Evolutionary conservation across 2,888 invertebrate genomes (phyloP).

Genomic region (Pollenia amentaria): DNA sequence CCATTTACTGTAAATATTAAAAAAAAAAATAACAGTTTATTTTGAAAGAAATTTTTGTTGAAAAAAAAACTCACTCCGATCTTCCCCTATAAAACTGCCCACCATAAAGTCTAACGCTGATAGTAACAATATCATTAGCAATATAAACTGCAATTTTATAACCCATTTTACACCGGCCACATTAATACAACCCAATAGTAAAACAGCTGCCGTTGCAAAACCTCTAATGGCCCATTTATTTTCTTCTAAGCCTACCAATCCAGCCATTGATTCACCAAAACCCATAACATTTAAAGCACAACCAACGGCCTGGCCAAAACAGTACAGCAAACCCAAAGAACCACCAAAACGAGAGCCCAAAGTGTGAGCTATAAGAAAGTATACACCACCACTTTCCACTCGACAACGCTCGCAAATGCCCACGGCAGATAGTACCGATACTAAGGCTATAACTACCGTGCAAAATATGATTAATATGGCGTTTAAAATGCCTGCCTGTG

Average conservation of each 20-base stretch:
- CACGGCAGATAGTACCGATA: constrained; percentile 97
- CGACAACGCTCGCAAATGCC: constrained; percentile 98
- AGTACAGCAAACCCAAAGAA: constrained; percentile 96
- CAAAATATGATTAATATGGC: constrained; percentile 92
- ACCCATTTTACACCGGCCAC: constrained; percentile 99
- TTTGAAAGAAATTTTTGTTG: background rate
- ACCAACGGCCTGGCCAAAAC: constrained; percentile 98
- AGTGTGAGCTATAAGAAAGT: constrained; percentile 97
- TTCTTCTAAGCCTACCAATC: constrained; percentile 89
- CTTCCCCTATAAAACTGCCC: constrained; percentile 93
- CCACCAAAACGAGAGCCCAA: constrained; percentile 97
- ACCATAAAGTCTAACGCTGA: constrained; percentile 97
- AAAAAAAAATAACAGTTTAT: constrained; percentile 54
- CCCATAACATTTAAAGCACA: constrained; percentile 97
- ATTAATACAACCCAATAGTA: constrained; percentile 95
- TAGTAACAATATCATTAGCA: constrained; percentile 93
- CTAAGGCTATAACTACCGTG: constrained; percentile 94
- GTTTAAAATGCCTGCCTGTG: constrained; percentile 93
- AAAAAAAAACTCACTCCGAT: constrained; percentile 86
- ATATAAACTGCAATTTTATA: constrained; percentile 95
- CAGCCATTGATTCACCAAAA: constrained; percentile 98
- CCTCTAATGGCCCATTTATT: constrained; percentile 93
- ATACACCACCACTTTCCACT: constrained; percentile 98
- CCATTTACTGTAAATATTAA: constrained; percentile 88
- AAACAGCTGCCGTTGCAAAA: constrained; percentile 94